Percentiles rank a stretch among this genome's conserved stretches.
Conservation (phyloP, 2,888 invertebrate genomes). For the Hyposoter dolosus region DNA sequence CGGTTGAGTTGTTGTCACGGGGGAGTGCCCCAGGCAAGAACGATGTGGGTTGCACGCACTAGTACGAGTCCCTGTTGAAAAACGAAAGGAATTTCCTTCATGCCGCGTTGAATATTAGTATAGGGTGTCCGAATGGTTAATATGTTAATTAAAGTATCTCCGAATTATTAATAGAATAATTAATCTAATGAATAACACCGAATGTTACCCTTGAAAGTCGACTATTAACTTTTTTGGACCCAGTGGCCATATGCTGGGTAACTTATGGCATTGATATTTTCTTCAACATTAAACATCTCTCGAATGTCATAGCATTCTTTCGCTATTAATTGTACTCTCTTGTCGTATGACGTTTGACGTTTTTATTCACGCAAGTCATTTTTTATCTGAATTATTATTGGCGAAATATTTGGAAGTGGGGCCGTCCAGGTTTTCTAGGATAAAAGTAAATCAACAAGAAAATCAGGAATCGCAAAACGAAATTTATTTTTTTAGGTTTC, state of each 20-base stretch:
- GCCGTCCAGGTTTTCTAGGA: too few relatives aligned
- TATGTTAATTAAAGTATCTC: background rate
- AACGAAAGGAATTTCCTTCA: slow-evolving; percentile 59
- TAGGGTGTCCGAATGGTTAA: slow-evolving; percentile 18
- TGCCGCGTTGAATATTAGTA: slow-evolving; percentile 56
- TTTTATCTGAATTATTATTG: too few relatives aligned
- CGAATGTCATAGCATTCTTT: too few relatives aligned
- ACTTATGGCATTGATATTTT: too few relatives aligned
- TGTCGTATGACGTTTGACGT: too few relatives aligned
- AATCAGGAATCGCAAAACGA: too few relatives aligned
- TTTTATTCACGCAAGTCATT: too few relatives aligned
- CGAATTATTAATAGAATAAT: background rate
- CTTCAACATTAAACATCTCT: too few relatives aligned
- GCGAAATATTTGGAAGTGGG: too few relatives aligned
- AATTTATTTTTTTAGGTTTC: background rate
- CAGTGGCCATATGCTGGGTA: too few relatives aligned
- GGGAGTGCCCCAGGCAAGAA: slow-evolving; percentile 57
- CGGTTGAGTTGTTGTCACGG: slow-evolving; percentile 62
- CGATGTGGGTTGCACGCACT: slow-evolving; percentile 67
- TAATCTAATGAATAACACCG: background rate
- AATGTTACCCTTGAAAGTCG: background rate
- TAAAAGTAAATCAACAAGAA: too few relatives aligned
- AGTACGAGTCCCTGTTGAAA: slow-evolving; percentile 55
- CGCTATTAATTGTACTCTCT: too few relatives aligned
- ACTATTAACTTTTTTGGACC: background rate